Conservation (phyloP, 2,797 vertebrate species). For the Mallotus villosus region DNA sequence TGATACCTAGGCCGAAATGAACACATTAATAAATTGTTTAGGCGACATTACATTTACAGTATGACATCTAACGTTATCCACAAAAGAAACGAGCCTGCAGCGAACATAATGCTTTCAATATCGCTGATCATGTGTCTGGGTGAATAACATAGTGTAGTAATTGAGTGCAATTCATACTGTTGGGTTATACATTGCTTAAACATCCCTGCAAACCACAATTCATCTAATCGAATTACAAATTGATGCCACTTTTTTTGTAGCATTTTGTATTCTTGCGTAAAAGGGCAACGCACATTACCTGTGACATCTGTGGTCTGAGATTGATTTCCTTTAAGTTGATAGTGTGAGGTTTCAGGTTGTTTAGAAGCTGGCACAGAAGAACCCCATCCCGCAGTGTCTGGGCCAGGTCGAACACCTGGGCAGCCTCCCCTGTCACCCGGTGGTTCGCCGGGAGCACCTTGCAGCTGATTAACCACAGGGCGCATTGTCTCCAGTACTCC, state of each 20-base stretch:
- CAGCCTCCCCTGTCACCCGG: slow-evolving; percentile 84
- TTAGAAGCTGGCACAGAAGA: slow-evolving; percentile 88
- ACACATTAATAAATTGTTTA: too few relatives aligned
- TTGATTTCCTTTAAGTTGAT: slow-evolving; percentile 92
- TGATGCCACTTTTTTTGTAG: too few relatives aligned
- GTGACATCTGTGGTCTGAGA: slow-evolving; percentile 90
- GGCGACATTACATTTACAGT: too few relatives aligned
- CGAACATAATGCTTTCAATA: too few relatives aligned
- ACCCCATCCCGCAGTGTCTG: slow-evolving; percentile 92
- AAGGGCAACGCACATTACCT: slow-evolving; percentile 68
- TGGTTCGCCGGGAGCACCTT: slow-evolving; percentile 87
- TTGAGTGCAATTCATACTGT: too few relatives aligned
- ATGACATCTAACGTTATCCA: too few relatives aligned
- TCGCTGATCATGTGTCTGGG: neutral
- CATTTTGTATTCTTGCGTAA: too few relatives aligned
- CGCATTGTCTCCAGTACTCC: slow-evolving; percentile 92
- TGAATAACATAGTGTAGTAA: neutral
- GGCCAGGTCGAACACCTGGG: slow-evolving; percentile 93
- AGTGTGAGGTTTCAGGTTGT: slow-evolving; percentile 82
- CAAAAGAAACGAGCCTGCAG: too few relatives aligned
- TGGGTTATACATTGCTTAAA: too few relatives aligned
- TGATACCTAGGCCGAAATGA: too few relatives aligned
- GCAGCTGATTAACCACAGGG: slow-evolving; percentile 89
- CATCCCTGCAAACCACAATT: too few relatives aligned
- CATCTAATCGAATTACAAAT: too few relatives aligned